Conservation (phyloP, 2,113 vertebrate genomes). For the Notothenia coriiceps region DNA sequence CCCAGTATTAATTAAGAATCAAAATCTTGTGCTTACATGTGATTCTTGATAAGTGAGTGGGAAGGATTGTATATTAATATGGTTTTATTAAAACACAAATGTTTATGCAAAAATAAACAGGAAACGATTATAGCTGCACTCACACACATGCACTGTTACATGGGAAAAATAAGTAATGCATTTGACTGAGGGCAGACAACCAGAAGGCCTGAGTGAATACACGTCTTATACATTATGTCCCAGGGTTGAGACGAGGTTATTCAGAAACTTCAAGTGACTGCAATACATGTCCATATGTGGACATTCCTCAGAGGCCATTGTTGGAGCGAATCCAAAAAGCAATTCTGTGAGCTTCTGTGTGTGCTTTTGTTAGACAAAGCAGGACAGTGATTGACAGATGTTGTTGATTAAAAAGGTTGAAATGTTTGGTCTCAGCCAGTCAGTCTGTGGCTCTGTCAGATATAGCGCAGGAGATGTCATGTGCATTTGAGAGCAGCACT, state of each 20-base stretch:
- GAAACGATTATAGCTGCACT: conserved; percentile 43
- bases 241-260: conserved; percentile 19
- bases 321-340: conserved; percentile 8
- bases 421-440: conserved; percentile 14
- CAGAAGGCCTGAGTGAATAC: neutral
- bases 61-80: conserved; percentile 33
- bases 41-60: conserved; percentile 7
- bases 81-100: conserved; percentile 42
- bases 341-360: neutral
- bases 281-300: conserved; percentile 17
- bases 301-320: neutral
- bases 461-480: conserved; percentile 8
- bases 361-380: neutral
- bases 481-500: conserved; percentile 38
- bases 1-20: neutral
- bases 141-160: conserved; percentile 31
- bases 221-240: conserved; percentile 11
- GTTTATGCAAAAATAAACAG: conserved; percentile 64
- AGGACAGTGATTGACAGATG: neutral
- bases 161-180: conserved; percentile 23
- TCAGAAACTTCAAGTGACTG: neutral
- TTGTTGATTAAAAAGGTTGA: conserved; percentile 36
- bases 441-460: conserved; percentile 8
- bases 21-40: neutral
- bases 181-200: conserved; percentile 22